Conservation (phyloP, 2,797 vertebrate species). For the Psittacula derbiana region DNA sequence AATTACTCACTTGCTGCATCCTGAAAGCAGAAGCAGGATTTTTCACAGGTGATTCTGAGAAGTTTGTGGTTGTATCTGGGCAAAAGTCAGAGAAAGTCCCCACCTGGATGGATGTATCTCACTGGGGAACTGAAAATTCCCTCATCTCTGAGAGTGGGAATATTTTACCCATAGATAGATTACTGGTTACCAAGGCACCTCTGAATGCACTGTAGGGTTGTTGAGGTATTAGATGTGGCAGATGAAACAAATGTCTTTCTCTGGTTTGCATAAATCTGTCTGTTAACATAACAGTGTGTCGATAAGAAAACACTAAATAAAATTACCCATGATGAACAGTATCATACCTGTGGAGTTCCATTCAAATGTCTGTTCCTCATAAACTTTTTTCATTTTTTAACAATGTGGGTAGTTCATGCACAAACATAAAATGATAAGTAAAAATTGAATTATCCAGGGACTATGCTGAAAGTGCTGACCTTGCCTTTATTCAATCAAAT, state of each 20-base stretch:
- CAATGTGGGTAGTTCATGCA: background rate
- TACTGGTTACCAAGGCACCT: background rate
- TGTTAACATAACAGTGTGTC: background rate
- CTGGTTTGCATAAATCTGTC: background rate
- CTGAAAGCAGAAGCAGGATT: background rate
- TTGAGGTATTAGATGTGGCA: background rate
- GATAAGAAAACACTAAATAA: background rate
- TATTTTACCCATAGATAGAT: background rate
- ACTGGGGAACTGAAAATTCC: background rate
- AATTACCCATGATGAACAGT: background rate
- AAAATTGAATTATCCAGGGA: background rate
- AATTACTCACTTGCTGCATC: background rate
- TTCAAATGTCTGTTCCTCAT: background rate
- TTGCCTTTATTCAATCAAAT: background rate
- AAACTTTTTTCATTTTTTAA: background rate
- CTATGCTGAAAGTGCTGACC: background rate
- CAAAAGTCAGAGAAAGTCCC: background rate
- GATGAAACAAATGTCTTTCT: background rate
- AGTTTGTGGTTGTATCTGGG: background rate
- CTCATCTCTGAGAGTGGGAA: background rate
- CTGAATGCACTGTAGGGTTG: background rate
- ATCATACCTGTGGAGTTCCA: rapidly evolving
- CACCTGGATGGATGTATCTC: background rate
- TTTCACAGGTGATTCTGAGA: background rate
- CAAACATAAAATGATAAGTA: background rate